A percentile compares a stretch with the other conserved stretches of the same genome.
Conservation (phyloP, 1,140 invertebrate genomes). For the Araneus ventricosus region DNA sequence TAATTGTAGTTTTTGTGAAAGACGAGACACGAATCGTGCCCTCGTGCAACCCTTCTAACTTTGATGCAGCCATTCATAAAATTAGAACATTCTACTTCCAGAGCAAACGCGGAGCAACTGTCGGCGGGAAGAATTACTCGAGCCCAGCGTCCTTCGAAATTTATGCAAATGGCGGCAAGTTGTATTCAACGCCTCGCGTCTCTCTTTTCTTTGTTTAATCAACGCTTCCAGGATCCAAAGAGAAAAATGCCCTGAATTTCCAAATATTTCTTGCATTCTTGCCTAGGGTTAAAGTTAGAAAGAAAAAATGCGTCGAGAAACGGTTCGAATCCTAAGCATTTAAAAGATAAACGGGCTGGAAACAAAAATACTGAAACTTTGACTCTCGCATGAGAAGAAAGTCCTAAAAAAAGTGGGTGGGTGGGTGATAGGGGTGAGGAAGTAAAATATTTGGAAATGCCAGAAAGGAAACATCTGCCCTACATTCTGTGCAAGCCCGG, state of each 20-base stretch:
- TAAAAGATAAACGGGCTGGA: slow-evolving; percentile 12
- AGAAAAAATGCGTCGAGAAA: neutral
- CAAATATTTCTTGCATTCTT: slow-evolving; percentile 16
- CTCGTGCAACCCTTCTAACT: neutral
- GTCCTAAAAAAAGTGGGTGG: neutral
- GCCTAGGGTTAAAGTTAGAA: neutral
- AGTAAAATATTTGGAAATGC: slow-evolving; percentile 11
- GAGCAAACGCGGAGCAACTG: neutral
- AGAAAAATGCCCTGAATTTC: neutral
- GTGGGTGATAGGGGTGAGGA: neutral
- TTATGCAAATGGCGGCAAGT: slow-evolving; percentile 45
- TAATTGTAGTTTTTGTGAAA: neutral
- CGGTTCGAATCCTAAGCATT: neutral
- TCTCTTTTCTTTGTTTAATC: slow-evolving; percentile 40
- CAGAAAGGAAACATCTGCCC: neutral
- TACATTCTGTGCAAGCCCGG: neutral
- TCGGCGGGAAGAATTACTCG: neutral
- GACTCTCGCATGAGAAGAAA: neutral
- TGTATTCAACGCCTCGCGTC: neutral
- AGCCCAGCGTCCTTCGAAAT: neutral
- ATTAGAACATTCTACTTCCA: neutral
- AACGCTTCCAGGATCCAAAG: neutral
- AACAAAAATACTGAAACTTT: neutral
- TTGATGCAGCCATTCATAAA: slow-evolving; percentile 3
- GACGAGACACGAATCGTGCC: neutral